These are phyloP conservation scores for Brachyistius frenatus DNA, from an alignment of 2,113 vertebrate genomes.

Conservation along the genomic window DNA sequence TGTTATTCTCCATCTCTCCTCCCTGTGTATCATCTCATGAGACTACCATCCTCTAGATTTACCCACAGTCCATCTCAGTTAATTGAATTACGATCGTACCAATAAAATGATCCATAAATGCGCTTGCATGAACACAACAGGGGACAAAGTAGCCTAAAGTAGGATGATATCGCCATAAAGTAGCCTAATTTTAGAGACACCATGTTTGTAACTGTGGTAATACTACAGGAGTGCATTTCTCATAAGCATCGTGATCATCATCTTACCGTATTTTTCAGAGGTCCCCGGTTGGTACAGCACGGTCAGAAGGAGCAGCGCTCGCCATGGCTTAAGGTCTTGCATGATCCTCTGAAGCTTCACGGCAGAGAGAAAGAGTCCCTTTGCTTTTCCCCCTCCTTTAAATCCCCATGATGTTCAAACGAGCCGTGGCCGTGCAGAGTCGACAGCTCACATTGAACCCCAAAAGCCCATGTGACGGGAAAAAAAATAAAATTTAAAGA, in stretches of 20 bases:
- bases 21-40: conserved; percentile 21
- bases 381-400: conserved; percentile 34
- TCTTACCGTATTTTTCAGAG: conserved; percentile 80
- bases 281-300: conserved; percentile 58
- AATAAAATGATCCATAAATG: neutral
- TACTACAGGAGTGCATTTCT: too few species aligned
- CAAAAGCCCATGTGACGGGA: conserved; percentile 18
- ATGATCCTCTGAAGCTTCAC: conserved; percentile 65
- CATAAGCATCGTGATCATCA: neutral
- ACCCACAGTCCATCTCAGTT: neutral
- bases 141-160: neutral
- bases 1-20: conserved; percentile 17
- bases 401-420: conserved; percentile 58
- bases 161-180: conserved; percentile 19
- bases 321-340: conserved; percentile 71
- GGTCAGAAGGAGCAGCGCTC: conserved; percentile 72
- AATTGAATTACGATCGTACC: neutral
- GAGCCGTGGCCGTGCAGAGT: conserved; percentile 27
- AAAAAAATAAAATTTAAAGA: neutral
- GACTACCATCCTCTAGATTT: neutral
- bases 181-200: neutral
- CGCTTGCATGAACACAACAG: neutral
- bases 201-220: too few species aligned
- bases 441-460: conserved; percentile 40
- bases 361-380: conserved; percentile 32